A percentile compares a stretch with the other conserved stretches of the same genome.
These are phyloP conservation scores for Plecturocebus donacophilus DNA, from an alignment of 2,113 vertebrate genomes.

Conservation along the genomic window DNA sequence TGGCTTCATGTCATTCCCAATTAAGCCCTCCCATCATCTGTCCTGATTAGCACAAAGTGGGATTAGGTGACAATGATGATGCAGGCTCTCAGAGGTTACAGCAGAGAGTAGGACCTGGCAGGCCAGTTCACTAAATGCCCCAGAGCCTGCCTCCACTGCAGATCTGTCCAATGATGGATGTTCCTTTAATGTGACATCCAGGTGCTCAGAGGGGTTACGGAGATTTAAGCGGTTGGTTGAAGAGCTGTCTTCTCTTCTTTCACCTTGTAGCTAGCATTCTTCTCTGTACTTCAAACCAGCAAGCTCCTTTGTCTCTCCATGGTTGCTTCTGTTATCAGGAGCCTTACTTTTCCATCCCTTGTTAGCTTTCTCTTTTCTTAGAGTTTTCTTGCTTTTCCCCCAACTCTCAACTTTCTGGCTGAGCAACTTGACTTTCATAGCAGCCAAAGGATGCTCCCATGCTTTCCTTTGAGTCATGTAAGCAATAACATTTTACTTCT, in stretches of 20 bases:
- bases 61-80: constrained; percentile 29
- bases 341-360: neutral
- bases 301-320: neutral
- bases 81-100: neutral
- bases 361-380: neutral
- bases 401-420: neutral
- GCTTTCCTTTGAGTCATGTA: neutral
- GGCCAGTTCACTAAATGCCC: neutral
- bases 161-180: neutral
- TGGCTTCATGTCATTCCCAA: neutral
- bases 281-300: neutral
- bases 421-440: neutral
- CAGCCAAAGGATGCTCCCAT: neutral
- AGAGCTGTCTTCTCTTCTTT: neutral
- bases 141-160: neutral
- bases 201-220: neutral
- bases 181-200: neutral
- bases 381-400: neutral
- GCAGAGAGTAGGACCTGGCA: neutral
- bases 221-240: neutral
- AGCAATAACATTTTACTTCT: neutral
- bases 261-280: neutral
- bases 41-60: neutral
- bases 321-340: neutral
- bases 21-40: constrained; percentile 13